Percentiles rank a stretch among this genome's conserved stretches.
These are phyloP conservation scores for Bombus consobrinus DNA, from an alignment of 1,140 invertebrate genomes.

Conservation along the genomic window DNA sequence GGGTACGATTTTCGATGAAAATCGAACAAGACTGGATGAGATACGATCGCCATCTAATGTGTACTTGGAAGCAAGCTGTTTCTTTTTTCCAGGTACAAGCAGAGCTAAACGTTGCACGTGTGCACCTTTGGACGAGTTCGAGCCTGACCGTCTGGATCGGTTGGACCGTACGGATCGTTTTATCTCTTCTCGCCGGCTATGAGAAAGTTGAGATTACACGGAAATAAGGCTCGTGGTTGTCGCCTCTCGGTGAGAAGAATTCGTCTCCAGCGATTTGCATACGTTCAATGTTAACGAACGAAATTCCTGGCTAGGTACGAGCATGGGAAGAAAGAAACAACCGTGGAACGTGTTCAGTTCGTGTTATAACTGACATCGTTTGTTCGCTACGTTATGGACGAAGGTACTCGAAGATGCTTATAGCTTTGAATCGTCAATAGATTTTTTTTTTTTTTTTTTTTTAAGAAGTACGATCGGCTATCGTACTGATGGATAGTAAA, in stretches of 20 bases:
- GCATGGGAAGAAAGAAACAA: neutral
- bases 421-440: too few relatives aligned
- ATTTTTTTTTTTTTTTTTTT: neutral
- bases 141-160: neutral
- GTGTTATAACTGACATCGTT: neutral
- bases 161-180: conserved; percentile 14
- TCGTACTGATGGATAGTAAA: neutral
- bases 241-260: conserved; percentile 9
- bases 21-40: neutral
- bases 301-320: conserved; percentile 14
- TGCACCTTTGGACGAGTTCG: conserved; percentile 8
- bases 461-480: neutral
- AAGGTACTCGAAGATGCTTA: neutral
- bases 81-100: conserved; percentile 7
- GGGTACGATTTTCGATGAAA: neutral
- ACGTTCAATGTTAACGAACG: conserved; percentile 34
- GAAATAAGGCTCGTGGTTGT: neutral
- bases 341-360: neutral
- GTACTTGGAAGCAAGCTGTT: conserved; percentile 10
- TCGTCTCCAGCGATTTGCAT: conserved; percentile 35
- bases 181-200: neutral
- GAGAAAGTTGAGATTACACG: conserved; percentile 37
- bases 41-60: neutral
- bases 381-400: neutral
- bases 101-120: conserved; percentile 3